Base-by-base conservation (phyloP, 1,140 invertebrate species). In the Cydia amplana region DNA sequence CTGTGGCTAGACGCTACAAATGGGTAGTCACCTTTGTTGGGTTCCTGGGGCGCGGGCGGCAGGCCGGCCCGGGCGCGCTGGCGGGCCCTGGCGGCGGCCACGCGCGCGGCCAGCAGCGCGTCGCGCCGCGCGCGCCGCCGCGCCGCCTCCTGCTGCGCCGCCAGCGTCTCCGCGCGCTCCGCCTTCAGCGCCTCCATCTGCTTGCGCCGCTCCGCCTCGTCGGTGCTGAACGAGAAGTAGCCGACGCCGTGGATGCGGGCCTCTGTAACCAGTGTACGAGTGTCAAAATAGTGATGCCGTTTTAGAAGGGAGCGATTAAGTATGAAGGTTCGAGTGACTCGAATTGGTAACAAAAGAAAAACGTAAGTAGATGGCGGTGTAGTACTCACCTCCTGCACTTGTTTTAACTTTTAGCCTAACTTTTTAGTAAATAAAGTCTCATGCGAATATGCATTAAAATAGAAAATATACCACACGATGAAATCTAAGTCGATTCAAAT, bases 221-320 rank as follows among this genome's bases (percentile, higher is more conserved):
- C 97, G 64, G 95, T 96, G 9, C 97, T 97, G 89, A 99, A 98
- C 12, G 95, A 94, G 91, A 96, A 98, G 87, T 97, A 99, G 20
- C 96, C 96, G 14, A 98, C 97, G 84, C 98, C 98, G 87, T 99
- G 98, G 1, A 95, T 94, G 77, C 98, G 94, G 0, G 97, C 96
- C 95, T 99, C 96, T 96, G 90, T 9, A 93, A 93, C 84, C 36
- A 78, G 32, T 74, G 64, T 65, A 32, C 43, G 36, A 40, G 36
- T 10, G 7, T 9, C 36, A 7, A 40, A 40, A 7, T 40, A 40
- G 36, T 10, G 36, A 40, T 40, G 10, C 9, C 36, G 36, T 9
- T 40, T 10, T 10, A 40, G 7, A 40, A 40, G 36, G 10, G 36
- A 40, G 9, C 36, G 36, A 40, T 40, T 40, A 40, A 2, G 36